These are phyloP conservation scores for Rhagoletis pomonella DNA, from an alignment of 1,140 invertebrate species.

Conservation along the genomic window DNA sequence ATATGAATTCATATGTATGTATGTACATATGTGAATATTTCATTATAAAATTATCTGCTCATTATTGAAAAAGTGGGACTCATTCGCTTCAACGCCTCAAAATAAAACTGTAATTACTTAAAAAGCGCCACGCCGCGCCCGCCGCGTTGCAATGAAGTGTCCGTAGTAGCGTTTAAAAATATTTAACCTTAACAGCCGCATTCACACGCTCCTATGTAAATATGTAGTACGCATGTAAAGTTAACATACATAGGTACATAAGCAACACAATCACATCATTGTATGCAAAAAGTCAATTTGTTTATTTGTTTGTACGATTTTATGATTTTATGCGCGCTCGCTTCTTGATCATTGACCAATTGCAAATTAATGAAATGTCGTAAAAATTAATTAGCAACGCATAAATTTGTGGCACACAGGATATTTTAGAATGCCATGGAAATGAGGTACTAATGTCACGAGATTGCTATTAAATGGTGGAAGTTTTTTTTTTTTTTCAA, in stretches of 20 bases:
- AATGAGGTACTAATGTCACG: conserved; percentile 33
- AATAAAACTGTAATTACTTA: conserved; percentile 2
- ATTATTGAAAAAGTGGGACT: conserved; percentile 17
- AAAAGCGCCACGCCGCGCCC: background rate
- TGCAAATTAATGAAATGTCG: conserved; percentile 59
- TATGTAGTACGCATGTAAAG: no score
- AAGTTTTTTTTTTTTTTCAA: background rate
- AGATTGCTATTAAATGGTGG: background rate
- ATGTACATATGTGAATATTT: background rate
- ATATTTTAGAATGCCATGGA: conserved; percentile 1
- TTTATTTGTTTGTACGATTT: background rate
- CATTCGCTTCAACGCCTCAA: background rate
- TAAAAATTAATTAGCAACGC: conserved; percentile 58
- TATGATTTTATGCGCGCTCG: background rate
- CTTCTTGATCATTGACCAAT: conserved; percentile 43
- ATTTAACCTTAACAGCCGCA: background rate
- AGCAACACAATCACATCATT: background rate
- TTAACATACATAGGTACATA: no score
- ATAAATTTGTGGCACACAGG: conserved; percentile 11
- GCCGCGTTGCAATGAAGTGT: background rate
- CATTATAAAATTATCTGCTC: background rate
- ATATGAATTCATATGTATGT: background rate
- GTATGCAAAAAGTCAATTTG: background rate
- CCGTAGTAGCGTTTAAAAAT: background rate
- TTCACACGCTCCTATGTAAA: background rate